Conservation (phyloP, 1,140 invertebrate genomes). For the Kradibia gibbosae region DNA sequence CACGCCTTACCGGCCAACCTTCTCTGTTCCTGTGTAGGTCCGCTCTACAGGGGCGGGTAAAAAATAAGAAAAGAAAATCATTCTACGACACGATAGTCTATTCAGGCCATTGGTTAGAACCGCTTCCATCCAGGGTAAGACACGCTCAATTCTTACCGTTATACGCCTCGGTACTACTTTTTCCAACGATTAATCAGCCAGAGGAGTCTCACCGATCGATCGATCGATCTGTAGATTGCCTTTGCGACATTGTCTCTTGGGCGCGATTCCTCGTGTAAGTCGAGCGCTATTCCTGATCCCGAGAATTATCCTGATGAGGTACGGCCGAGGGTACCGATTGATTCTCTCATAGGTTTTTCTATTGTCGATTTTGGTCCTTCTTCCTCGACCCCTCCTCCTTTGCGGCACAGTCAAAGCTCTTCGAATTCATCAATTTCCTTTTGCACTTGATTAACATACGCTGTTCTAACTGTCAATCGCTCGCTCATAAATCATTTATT, state of each 20-base stretch:
- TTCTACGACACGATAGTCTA: slow-evolving; percentile 58
- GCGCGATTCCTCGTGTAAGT: neutral
- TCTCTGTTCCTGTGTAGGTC: slow-evolving; percentile 29
- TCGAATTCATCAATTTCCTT: slow-evolving; percentile 17
- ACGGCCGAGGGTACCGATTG: neutral
- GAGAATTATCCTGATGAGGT: slow-evolving; percentile 25
- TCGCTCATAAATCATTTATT: no score
- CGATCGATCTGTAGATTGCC: slow-evolving; percentile 43
- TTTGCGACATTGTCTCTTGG: neutral
- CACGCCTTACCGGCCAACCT: neutral
- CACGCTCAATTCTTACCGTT: slow-evolving; percentile 68
- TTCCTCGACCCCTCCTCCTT: neutral
- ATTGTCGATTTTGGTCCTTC: no score
- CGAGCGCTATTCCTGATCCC: neutral
- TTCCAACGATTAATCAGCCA: slow-evolving; percentile 54
- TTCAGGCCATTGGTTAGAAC: slow-evolving; percentile 66
- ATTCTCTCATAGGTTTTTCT: slow-evolving; percentile 35
- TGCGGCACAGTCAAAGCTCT: neutral
- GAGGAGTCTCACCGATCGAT: slow-evolving; percentile 10
- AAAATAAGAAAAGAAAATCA: slow-evolving; percentile 53
- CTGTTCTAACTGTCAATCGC: slow-evolving; percentile 37
- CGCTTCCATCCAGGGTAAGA: slow-evolving; percentile 70
- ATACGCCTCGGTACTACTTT: slow-evolving; percentile 61
- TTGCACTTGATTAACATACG: slow-evolving; percentile 27
- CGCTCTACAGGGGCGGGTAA: neutral